Evolutionary conservation across 2,888 invertebrate species (phyloP).

Genomic region (Julus scandinavius): DNA sequence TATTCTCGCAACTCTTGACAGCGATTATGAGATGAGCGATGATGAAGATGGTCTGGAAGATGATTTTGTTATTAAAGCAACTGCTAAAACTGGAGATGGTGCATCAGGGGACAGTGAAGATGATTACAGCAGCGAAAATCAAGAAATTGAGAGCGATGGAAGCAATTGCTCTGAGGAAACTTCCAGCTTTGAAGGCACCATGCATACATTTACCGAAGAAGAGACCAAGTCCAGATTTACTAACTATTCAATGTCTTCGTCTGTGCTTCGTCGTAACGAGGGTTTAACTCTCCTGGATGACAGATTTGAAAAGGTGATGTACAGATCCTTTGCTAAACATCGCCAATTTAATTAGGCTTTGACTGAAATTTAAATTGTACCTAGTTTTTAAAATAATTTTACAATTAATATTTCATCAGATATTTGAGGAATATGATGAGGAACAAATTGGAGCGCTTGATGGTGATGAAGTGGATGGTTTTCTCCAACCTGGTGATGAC

Average conservation of each 20-base stretch:
- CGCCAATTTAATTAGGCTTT: background rate
- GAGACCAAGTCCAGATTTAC: constrained; percentile 91
- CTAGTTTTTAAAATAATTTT: no score
- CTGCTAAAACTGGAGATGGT: constrained; percentile 66
- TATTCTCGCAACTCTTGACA: constrained; percentile 90
- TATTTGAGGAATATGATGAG: constrained; percentile 87
- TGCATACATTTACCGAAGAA: constrained; percentile 68
- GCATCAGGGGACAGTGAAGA: constrained; percentile 62
- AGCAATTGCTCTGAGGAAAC: constrained; percentile 10
- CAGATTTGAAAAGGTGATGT: constrained; percentile 82
- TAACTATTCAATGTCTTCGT: constrained; percentile 92
- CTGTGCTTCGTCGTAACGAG: constrained; percentile 85
- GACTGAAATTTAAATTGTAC: background rate
- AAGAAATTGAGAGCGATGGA: constrained; percentile 62
- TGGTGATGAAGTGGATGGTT: constrained; percentile 88
- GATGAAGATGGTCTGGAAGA: constrained; percentile 89
- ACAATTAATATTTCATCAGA: constrained; percentile 65
- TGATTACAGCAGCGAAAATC: constrained; percentile 61
- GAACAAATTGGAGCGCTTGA: constrained; percentile 90
- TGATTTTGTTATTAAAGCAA: constrained; percentile 87
- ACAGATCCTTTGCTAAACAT: no score
- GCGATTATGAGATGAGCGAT: constrained; percentile 87
- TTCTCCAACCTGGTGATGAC: constrained; percentile 75
- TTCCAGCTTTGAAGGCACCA: constrained; percentile 4
- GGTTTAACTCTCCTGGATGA: constrained; percentile 85